Evolutionary conservation across 1,140 invertebrate species (phyloP).

Genomic region (Dysdera silvatica): DNA sequence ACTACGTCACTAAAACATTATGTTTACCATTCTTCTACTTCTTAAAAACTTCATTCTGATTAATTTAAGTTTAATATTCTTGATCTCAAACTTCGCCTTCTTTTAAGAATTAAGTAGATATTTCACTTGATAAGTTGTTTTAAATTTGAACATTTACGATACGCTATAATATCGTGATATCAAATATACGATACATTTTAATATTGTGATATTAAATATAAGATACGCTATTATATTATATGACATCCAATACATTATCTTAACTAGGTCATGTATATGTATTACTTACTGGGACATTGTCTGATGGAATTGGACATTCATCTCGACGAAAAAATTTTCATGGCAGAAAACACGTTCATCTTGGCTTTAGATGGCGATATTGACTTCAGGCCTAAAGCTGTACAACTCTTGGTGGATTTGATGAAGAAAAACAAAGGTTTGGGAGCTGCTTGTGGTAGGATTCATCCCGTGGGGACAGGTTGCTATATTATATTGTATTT

Average conservation of each 20-base stretch:
- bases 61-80: too few relatives aligned
- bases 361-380: slow-evolving; percentile 95
- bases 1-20: too few relatives aligned
- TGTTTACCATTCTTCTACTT: too few relatives aligned
- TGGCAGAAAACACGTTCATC: slow-evolving; percentile 92
- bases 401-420: slow-evolving; percentile 86
- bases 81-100: too few relatives aligned
- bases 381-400: slow-evolving; percentile 92
- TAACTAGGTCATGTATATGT: slow-evolving; percentile 90
- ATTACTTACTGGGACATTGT: slow-evolving; percentile 87
- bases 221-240: too few relatives aligned
- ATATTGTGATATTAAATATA: too few relatives aligned
- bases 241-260: neutral
- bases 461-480: slow-evolving; percentile 92
- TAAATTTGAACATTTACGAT: too few relatives aligned
- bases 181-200: too few relatives aligned
- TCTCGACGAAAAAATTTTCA: slow-evolving; percentile 82
- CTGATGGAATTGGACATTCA: slow-evolving; percentile 91
- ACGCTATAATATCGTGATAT: too few relatives aligned
- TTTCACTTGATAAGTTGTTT: too few relatives aligned
- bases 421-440: slow-evolving; percentile 98
- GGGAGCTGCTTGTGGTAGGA: slow-evolving; percentile 95
- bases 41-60: too few relatives aligned
- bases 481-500: slow-evolving; percentile 20
- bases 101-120: too few relatives aligned